Evolutionary conservation across 2,888 invertebrate species (phyloP).

Genomic region (Copidosoma aretas): DNA sequence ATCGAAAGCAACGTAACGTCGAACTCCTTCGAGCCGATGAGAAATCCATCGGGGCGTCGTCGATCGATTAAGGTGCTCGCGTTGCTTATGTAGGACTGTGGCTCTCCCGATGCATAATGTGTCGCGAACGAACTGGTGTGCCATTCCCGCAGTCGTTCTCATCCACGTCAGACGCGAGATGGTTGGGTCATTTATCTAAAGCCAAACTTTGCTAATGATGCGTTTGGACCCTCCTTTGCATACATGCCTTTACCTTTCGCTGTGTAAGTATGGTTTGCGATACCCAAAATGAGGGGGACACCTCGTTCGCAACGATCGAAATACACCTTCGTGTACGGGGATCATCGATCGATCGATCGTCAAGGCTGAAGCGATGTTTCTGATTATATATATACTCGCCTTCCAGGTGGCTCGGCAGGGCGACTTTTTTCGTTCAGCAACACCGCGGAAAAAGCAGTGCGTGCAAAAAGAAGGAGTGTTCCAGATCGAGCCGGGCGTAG

Average conservation of each 20-base stretch:
- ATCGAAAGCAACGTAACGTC: neutral
- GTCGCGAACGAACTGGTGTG: slow-evolving; percentile 50
- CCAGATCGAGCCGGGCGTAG: slow-evolving; percentile 9
- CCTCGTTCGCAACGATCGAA: too few relatives aligned
- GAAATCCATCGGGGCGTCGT: slow-evolving; percentile 9
- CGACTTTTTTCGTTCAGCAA: neutral
- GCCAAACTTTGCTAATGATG: slow-evolving; percentile 55
- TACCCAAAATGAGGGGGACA: too few relatives aligned
- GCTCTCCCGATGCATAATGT: slow-evolving; percentile 55
- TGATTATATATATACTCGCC: too few relatives aligned
- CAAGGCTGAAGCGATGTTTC: too few relatives aligned
- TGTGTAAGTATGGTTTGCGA: neutral
- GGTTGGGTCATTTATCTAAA: slow-evolving; percentile 59
- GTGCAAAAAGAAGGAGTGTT: slow-evolving; percentile 54
- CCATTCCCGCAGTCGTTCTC: slow-evolving; percentile 43
- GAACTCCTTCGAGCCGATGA: slow-evolving; percentile 4
- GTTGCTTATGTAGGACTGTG: slow-evolving; percentile 33
- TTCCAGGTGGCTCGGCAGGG: too few relatives aligned
- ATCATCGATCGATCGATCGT: neutral
- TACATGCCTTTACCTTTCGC: neutral
- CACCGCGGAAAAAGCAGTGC: slow-evolving; percentile 38
- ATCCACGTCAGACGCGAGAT: slow-evolving; percentile 59
- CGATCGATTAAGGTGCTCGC: slow-evolving; percentile 26
- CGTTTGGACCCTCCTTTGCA: slow-evolving; percentile 51
- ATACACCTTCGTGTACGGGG: neutral